phyloP scores from a whole-genome alignment of 1,140 invertebrate genomes.

The Saccostrea echinata region DNA sequence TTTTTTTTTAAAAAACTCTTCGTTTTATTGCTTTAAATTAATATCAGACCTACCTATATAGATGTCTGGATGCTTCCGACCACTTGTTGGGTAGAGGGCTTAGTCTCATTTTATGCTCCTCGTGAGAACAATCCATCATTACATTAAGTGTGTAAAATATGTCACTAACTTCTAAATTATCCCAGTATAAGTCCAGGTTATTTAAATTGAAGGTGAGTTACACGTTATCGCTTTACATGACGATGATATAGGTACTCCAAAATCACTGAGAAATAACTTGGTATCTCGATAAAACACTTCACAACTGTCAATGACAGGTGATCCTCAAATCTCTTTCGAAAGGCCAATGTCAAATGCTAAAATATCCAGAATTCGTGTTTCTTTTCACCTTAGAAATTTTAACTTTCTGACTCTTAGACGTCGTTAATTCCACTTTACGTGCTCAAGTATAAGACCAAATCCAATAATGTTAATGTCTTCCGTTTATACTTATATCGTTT shows the following conservation, averaged over 20 bases:
- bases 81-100: neutral
- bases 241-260: neutral
- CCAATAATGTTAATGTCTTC: conserved; percentile 35
- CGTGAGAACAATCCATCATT: conserved; percentile 30
- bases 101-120: neutral
- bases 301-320: neutral
- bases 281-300: neutral
- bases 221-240: neutral
- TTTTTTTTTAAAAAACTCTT: too few species aligned
- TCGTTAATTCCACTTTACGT: conserved; percentile 6
- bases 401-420: neutral
- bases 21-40: neutral
- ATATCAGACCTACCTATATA: neutral
- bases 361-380: neutral
- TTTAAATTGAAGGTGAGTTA: neutral
- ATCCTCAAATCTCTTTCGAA: neutral
- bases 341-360: neutral
- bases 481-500: conserved; percentile 13
- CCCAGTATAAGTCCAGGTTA: neutral
- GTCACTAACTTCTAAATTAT: conserved; percentile 11
- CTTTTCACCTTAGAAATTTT: conserved; percentile 8
- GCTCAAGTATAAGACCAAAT: neutral
- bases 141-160: conserved; percentile 3
- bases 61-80: neutral
- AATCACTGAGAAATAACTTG: neutral